A percentile compares a stretch with the other conserved stretches of the same genome.
These are phyloP conservation scores for Watsonalla binaria DNA, from an alignment of 2,888 invertebrate genomes.

Conservation along the genomic window DNA sequence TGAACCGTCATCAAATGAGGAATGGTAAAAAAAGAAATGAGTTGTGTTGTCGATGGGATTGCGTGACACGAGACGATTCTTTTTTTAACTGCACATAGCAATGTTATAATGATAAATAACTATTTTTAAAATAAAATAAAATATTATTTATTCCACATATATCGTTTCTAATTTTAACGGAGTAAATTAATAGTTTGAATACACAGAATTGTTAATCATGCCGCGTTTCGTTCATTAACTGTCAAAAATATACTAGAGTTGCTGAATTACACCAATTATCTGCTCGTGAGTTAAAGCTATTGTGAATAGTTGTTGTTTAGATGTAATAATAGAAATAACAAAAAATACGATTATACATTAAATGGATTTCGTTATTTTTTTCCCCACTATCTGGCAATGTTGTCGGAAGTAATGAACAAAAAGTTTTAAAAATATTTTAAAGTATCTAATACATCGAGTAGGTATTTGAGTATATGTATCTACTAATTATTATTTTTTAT, in stretches of 20 bases:
- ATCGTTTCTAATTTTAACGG: too few relatives aligned
- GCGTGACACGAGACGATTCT: not conserved
- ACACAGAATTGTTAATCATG: too few relatives aligned
- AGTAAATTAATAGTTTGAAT: too few relatives aligned
- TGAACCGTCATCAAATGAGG: not conserved
- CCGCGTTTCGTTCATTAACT: too few relatives aligned
- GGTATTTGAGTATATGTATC: not conserved
- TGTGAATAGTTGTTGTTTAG: not conserved
- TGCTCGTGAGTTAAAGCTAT: not conserved
- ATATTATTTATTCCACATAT: too few relatives aligned
- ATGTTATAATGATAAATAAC: not conserved
- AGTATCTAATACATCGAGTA: not conserved
- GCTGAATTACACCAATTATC: too few relatives aligned
- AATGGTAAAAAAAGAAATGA: constrained; percentile 1
- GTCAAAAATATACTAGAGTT: too few relatives aligned
- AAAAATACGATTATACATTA: not conserved
- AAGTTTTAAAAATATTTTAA: not conserved
- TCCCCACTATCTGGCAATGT: not conserved
- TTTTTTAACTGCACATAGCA: not conserved
- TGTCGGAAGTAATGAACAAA: not conserved
- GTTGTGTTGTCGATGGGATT: not conserved
- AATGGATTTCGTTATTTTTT: not conserved
- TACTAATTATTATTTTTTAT: too few relatives aligned
- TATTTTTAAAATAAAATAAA: too few relatives aligned
- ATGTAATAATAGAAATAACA: not conserved